Percentiles rank a stretch among this genome's conserved stretches.
Conservation (phyloP, 1,140 invertebrate genomes). For the Scylla paramamosain region DNA sequence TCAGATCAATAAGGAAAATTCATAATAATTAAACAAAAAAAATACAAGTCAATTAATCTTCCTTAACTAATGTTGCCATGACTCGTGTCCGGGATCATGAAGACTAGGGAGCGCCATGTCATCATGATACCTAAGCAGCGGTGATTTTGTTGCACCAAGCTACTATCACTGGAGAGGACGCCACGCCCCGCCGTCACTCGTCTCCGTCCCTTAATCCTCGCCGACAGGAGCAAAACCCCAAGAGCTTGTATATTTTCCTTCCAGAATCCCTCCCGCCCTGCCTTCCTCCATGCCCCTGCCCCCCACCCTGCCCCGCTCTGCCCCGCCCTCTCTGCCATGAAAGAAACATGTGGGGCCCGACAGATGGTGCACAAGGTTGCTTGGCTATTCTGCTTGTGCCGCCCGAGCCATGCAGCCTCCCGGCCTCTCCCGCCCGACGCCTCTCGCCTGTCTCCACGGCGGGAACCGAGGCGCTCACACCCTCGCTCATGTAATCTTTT, state of each 20-base stretch:
- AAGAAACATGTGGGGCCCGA: not conserved
- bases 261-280: not conserved
- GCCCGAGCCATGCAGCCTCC: not conserved
- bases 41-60: too few relatives aligned
- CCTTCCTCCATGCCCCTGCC: not conserved
- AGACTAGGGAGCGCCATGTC: too few relatives aligned
- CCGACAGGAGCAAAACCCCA: not conserved
- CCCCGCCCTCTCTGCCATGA: not conserved
- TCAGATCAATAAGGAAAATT: too few relatives aligned
- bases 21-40: too few relatives aligned
- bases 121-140: too few relatives aligned
- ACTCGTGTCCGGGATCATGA: too few relatives aligned
- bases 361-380: not conserved
- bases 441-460: not conserved
- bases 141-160: too few relatives aligned
- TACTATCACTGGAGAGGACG: not conserved
- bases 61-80: too few relatives aligned
- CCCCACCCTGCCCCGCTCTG: not conserved
- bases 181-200: not conserved
- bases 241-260: constrained; percentile 23
- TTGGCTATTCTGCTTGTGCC: not conserved
- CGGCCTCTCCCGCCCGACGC: not conserved
- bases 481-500: not conserved
- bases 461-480: not conserved
- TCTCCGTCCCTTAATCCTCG: not conserved